Conservation (phyloP, 2,113 vertebrate genomes). For the Oryzias javanicus region DNA sequence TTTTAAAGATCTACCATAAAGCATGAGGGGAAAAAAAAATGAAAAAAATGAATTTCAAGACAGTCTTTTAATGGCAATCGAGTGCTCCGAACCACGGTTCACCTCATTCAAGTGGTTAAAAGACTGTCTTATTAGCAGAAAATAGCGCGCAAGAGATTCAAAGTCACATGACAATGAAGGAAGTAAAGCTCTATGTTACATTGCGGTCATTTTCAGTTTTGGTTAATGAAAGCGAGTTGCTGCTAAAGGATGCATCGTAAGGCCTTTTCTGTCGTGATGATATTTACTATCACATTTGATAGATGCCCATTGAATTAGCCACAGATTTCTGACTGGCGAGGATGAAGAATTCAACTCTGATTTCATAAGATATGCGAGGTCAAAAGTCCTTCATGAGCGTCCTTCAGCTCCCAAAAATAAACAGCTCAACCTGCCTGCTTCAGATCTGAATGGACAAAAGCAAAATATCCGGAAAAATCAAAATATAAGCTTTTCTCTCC, state of each 20-base stretch:
- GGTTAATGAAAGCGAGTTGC: conserved; percentile 58
- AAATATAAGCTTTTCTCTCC: conserved; percentile 23
- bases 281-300: conserved; percentile 54
- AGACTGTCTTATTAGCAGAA: conserved; percentile 64
- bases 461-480: conserved; percentile 18
- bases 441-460: conserved; percentile 12
- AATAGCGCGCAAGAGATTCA: conserved; percentile 58
- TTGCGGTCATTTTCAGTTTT: conserved; percentile 59
- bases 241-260: conserved; percentile 55
- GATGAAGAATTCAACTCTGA: conserved; percentile 29
- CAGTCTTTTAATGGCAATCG: conserved; percentile 63
- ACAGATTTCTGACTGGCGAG: conserved; percentile 24
- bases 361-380: conserved; percentile 62
- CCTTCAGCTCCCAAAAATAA: conserved; percentile 11
- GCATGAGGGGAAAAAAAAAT: conserved; percentile 63
- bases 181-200: conserved; percentile 67
- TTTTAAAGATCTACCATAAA: conserved; percentile 81
- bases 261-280: conserved; percentile 24
- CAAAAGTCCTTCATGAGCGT: conserved; percentile 11
- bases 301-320: conserved; percentile 48
- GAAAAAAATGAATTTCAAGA: conserved; percentile 52
- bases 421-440: conserved; percentile 11
- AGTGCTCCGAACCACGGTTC: conserved; percentile 80
- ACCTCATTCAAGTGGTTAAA: conserved; percentile 93
- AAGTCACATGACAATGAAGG: conserved; percentile 82